Evolutionary conservation across 2,888 invertebrate genomes (phyloP), one percentile per base, ranked within the genome.

Genomic region (Morpho achilles): DNA sequence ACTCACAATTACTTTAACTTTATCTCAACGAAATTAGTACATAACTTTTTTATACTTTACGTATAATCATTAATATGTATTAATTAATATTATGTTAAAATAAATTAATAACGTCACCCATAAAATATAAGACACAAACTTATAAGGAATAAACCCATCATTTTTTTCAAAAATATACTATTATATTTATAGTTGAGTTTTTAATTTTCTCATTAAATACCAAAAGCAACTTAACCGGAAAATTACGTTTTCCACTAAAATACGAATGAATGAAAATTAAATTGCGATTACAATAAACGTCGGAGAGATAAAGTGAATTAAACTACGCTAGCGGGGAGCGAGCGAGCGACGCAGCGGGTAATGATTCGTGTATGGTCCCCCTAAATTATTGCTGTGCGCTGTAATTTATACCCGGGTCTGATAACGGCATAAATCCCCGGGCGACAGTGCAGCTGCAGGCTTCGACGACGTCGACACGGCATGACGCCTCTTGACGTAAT

Each of bases 281-380:
- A 81, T 75, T 72, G 73, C 76, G 76, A 78, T 84, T 83, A 79
- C 77, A 80, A 75, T 79, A 79, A 83, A 80, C 75, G 76, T 78
- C 77, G 73, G 75, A 68, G 75, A 80, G 81, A 85, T 86, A 87
- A 86, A 86, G 80, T 82, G 82, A 87, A 88, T 87, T 85, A 85
- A 85, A 80, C 74, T 76, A 76, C 75, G 69, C 70, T 64, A 75
- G 63, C 60, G 70, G 67, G 65, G 65, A 68, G 68, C 75, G 71
- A 70, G 73, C 76, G 74, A 70, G 69, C 73, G 70, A 72, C 84
- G 77, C 88, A 86, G 87, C 82, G 87, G 86, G 90, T 84, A 89
- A 89, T 87, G 87, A 89, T 88, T 86, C 89, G 87, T 87, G 86
- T 83, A 85, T 82, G 80, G 87, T 82, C 82, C 82, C 82, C 84